Conservation (phyloP, 2,888 invertebrate species). For the Nematopogon swammerdamellus region DNA sequence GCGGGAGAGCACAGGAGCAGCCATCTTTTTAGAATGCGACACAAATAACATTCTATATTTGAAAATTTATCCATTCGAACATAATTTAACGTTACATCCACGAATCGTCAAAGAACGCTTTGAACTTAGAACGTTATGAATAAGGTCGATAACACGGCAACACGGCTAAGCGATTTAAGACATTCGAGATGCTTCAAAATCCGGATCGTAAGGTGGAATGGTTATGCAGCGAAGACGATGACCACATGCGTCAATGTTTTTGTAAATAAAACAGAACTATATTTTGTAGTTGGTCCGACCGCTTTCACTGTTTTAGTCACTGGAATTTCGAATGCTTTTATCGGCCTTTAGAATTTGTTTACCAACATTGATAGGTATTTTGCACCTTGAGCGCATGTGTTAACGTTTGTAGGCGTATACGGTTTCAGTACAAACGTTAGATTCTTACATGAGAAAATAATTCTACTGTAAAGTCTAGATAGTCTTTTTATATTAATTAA, state of each 20-base stretch:
- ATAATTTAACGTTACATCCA: not conserved
- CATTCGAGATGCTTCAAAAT: no score
- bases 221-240: slow-evolving; percentile 52
- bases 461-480: no score
- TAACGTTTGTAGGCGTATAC: no score
- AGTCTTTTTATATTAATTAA: no score
- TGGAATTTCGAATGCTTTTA: not conserved
- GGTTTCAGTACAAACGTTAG: no score
- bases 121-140: not conserved
- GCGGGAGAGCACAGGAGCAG: slow-evolving; percentile 55
- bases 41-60: slow-evolving; percentile 57
- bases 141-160: not conserved
- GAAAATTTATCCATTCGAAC: slow-evolving; percentile 39
- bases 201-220: slow-evolving; percentile 35
- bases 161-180: no score
- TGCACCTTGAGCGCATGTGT: no score
- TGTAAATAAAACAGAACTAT: slow-evolving; percentile 39
- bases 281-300: not conserved
- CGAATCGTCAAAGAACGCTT: not conserved
- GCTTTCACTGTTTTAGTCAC: not conserved
- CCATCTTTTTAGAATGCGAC: slow-evolving; percentile 57
- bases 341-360: no score
- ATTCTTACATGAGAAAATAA: no score
- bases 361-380: no score
- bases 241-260: slow-evolving; percentile 54